Evolutionary conservation across 64 coral and sea anemone genomes (phyloP), one percentile per base, ranked within the genome.

Genomic region (Catalaphyllia jardinei): DNA sequence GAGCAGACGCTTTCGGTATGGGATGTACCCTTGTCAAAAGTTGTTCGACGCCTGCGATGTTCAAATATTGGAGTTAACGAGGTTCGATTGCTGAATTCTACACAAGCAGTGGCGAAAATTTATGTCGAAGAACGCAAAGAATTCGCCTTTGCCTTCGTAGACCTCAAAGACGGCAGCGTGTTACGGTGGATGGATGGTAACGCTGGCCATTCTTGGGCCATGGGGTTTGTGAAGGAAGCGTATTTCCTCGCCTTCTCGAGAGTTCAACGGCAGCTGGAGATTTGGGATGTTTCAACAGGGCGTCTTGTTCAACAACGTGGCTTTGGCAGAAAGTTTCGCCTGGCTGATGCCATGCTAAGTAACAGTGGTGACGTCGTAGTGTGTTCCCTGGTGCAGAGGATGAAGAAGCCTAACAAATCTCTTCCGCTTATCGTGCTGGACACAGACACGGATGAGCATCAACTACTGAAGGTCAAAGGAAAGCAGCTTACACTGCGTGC

Each of bases 181-280:
- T 69, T 55, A 42, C n/a, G 72, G 57, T 88, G 59, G 57, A 62
- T 88, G 57, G 42, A 39, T 25, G 86, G 86, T 10, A 73, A 88
- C 10, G 86, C 86, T 19, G 72, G 72, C 22, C 50, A 74, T 31
- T 77, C 73, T 9, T 88, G 86, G 86, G 67, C 86, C 19, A 52
- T 88, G 3, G 86, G 72, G 0, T 88, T 88, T 7, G 22, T 73
- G n/a, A 73, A 88, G 16, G 71, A 88, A 14, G 14, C 10, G 12
- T 51, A 57, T 29, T 88, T 88, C 29, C 33, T 88, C 29, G 72
- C 86, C 71, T 88, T 88, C 30, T 88, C 86, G 27, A 49, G 86
- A 20, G 86, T 55, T 8, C 71, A 88, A 60, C 31, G 86, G 46
- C 57, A 59, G 35, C 51, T 88, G 2, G 30, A 88, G 30, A 73